A percentile compares a stretch with the other conserved stretches of the same genome.
Conservation (phyloP, 2,797 vertebrate species). For the Parambassis ranga region DNA sequence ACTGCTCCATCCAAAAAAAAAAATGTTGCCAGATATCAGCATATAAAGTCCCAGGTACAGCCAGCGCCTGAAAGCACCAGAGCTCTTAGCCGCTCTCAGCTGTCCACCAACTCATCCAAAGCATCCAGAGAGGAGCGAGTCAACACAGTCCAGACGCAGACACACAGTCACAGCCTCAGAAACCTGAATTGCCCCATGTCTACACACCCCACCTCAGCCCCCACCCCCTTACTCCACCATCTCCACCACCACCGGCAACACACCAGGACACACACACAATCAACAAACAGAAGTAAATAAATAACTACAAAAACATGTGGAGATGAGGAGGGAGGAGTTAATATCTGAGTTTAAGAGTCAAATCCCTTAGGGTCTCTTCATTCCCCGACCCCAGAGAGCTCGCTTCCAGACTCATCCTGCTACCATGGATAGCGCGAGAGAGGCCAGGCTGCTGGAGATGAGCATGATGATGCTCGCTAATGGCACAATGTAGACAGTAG, state of each 20-base stretch:
- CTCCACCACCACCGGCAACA: conserved; percentile 1
- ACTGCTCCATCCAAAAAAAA: conserved; percentile 52
- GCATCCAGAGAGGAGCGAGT: conserved; percentile 58
- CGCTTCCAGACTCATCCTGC: conserved; percentile 33
- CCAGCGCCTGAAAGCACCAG: conserved; percentile 12
- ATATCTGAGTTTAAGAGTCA: conserved; percentile 61
- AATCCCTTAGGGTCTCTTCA: conserved; percentile 57
- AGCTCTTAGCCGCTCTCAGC: conserved; percentile 45
- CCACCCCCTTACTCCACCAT: conserved; percentile 26
- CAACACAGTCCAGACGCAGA: conserved; percentile 39
- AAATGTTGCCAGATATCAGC: conserved; percentile 34
- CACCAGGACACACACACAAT: background rate
- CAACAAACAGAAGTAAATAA: conserved; percentile 43
- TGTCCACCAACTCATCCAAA: conserved; percentile 41
- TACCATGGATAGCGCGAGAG: conserved; percentile 25
- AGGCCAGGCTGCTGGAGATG: conserved; percentile 39
- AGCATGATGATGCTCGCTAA: conserved; percentile 55
- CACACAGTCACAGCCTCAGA: conserved; percentile 51
- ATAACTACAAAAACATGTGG: conserved; percentile 30
- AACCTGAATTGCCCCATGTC: conserved; percentile 65
- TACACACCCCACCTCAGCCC: conserved; percentile 10
- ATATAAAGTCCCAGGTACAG: conserved; percentile 36
- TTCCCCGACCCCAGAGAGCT: conserved; percentile 31
- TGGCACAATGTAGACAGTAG: conserved; percentile 33
- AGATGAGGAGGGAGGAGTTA: conserved; percentile 66